Evolutionary conservation across 2,797 vertebrate species (phyloP).

Genomic region (Clarias fuscus): DNA sequence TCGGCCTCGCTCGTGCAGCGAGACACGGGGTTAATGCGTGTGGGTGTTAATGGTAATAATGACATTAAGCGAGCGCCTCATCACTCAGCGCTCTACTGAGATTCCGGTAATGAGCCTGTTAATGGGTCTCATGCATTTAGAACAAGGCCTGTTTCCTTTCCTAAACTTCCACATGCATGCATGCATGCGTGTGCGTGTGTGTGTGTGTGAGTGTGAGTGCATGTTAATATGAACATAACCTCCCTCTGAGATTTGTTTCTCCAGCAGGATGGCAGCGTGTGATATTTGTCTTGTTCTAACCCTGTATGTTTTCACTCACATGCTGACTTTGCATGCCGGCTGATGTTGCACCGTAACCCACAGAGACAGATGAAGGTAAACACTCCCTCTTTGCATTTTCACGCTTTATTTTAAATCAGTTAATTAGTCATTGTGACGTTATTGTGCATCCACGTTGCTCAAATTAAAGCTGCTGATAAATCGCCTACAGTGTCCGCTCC

Average conservation of each 20-base stretch:
- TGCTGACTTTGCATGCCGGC: constrained; percentile 87
- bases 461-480: too few relatives aligned
- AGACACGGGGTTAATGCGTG: constrained; percentile 37
- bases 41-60: constrained; percentile 42
- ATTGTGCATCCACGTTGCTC: constrained; percentile 21
- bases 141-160: not conserved
- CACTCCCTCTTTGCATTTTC: constrained; percentile 37
- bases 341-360: constrained; percentile 65
- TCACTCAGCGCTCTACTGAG: constrained; percentile 34
- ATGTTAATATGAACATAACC: constrained; percentile 14
- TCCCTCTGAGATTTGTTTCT: constrained; percentile 1
- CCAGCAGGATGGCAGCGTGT: constrained; percentile 13
- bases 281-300: constrained; percentile 66
- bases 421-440: constrained; percentile 59
- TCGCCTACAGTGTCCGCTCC: constrained; percentile 44
- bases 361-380: constrained; percentile 86
- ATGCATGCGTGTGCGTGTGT: constrained; percentile 4
- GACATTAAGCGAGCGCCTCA: constrained; percentile 41
- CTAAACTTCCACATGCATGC: constrained; percentile 13
- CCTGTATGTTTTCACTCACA: constrained; percentile 79
- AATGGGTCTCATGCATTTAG: constrained; percentile 26
- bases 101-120: constrained; percentile 27
- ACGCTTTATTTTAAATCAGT: constrained; percentile 38
- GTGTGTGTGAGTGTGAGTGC: constrained; percentile 15
- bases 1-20: not conserved